Evolutionary conservation across 2,113 vertebrate genomes (phyloP).

Genomic region (Sorex araneus): DNA sequence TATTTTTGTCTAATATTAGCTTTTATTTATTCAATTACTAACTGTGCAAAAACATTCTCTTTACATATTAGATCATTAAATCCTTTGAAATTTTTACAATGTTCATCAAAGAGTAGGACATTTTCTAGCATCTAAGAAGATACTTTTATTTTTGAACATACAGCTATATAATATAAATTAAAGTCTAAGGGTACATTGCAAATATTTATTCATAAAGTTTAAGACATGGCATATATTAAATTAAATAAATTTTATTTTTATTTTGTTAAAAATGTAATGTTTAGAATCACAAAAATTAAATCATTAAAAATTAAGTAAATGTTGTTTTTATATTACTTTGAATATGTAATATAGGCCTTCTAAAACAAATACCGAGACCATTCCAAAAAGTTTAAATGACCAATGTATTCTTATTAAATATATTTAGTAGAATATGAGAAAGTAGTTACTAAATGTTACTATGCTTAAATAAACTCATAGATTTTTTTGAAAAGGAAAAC

Average conservation of each 20-base stretch:
- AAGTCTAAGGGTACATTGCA: no score
- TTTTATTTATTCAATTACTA: neutral
- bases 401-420: neutral
- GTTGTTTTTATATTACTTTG: no score
- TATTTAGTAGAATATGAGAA: neutral
- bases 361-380: neutral
- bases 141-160: neutral
- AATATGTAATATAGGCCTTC: no score
- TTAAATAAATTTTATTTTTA: neutral
- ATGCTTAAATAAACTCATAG: neutral
- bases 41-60: neutral
- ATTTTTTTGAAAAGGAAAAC: neutral
- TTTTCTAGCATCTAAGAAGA: neutral
- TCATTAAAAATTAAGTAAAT: neutral
- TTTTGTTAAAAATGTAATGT: neutral
- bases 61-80: neutral
- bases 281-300: slow-evolving; percentile 1
- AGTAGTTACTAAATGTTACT: neutral
- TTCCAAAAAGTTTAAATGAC: neutral
- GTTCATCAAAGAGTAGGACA: neutral
- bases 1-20: neutral
- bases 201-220: neutral
- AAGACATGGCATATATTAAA: neutral
- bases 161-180: neutral
- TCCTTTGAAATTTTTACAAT: neutral